Percentiles rank a stretch among this genome's conserved stretches.
These are phyloP conservation scores for Anastrepha obliqua DNA, from an alignment of 1,140 invertebrate species.

Conservation along the genomic window DNA sequence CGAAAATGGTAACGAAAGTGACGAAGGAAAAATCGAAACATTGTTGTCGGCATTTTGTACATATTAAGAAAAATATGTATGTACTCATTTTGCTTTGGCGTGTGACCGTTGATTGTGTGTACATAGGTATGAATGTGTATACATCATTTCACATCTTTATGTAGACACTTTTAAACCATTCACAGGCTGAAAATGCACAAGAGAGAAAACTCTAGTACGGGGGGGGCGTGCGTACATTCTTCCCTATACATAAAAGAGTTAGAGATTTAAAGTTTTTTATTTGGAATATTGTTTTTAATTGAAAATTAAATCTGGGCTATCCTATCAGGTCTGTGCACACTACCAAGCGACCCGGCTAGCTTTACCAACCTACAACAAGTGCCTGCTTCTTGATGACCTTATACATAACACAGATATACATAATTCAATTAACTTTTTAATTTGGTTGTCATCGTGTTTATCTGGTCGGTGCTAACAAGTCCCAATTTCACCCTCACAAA, in stretches of 20 bases:
- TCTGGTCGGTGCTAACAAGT: background rate
- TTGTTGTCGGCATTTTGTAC: too few relatives aligned
- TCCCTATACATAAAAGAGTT: too few relatives aligned
- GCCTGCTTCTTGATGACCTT: background rate
- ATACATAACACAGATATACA: background rate
- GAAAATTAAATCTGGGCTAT: background rate
- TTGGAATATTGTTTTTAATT: constrained; percentile 12
- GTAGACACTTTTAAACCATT: too few relatives aligned
- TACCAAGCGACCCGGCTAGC: background rate
- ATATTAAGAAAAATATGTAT: background rate
- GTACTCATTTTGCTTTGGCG: background rate
- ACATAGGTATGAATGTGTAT: background rate
- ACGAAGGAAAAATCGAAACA: too few relatives aligned
- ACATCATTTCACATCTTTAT: background rate
- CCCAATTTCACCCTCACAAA: background rate
- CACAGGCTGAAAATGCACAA: too few relatives aligned
- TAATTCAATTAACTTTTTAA: constrained; percentile 48
- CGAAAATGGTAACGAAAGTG: too few relatives aligned
- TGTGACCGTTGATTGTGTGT: background rate
- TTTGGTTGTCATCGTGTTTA: background rate
- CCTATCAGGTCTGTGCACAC: background rate
- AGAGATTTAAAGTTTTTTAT: too few relatives aligned
- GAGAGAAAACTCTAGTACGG: too few relatives aligned
- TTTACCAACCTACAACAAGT: background rate
- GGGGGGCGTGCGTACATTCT: too few relatives aligned